These are phyloP conservation scores for Aurelia coerulea DNA, from an alignment of 30 jellyfish, hydroid and myxozoan genomes.

Conservation along the genomic window DNA sequence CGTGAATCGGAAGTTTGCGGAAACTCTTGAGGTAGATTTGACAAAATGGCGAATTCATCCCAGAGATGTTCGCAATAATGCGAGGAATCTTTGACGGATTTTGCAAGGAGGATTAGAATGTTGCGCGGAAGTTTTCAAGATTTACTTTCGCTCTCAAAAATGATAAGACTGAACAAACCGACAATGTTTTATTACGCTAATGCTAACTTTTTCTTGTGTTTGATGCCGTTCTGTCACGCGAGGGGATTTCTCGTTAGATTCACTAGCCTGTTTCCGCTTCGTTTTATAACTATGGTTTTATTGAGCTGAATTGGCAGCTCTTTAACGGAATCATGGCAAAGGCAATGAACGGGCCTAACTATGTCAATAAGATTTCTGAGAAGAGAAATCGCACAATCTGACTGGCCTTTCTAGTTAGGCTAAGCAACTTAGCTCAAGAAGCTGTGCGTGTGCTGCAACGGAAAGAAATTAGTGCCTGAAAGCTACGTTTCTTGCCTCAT, in stretches of 20 bases:
- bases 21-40: background rate
- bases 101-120: background rate
- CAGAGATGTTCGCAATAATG: background rate
- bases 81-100: background rate
- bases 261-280: too few species aligned
- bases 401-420: too few species aligned
- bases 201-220: background rate
- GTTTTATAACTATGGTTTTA: too few species aligned
- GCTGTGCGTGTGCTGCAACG: too few species aligned
- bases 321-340: too few species aligned
- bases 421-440: too few species aligned
- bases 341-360: too few species aligned
- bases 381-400: too few species aligned
- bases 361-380: too few species aligned
- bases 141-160: background rate
- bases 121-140: constrained; percentile 7
- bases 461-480: too few species aligned
- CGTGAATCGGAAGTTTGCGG: background rate
- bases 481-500: too few species aligned
- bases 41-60: background rate
- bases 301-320: too few species aligned
- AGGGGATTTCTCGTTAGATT: background rate
- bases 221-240: background rate
- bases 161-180: background rate
- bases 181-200: background rate